Base-by-base conservation (phyloP, 2,888 invertebrate species). In the Mythimna pallens region DNA sequence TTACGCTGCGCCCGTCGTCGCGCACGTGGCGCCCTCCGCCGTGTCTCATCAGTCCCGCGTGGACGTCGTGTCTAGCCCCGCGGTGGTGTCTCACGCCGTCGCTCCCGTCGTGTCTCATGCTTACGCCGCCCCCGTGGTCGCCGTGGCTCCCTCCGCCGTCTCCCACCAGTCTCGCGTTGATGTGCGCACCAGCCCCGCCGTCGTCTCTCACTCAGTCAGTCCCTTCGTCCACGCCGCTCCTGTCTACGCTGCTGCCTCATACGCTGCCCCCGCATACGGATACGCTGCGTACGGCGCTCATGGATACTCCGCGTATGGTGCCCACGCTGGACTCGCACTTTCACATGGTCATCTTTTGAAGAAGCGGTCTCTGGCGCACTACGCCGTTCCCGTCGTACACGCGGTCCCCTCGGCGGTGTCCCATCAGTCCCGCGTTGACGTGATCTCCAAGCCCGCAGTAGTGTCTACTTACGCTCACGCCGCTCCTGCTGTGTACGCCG, bases 141-240 rank as follows among this genome's bases (percentile, higher is more conserved):
- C 88, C 61, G 82, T 89, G 58, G 94, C 95, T 66, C 93, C 96
- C 43, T 88, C 96, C 52, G 94, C 94, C 65, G 96, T 96, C 30
- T 96, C 96, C 25, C 96, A 95, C 89, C 96, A 97, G 87, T 96
- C 97, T 86, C 95, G 96, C 67, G 92, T 94, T 8, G 94, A 95
- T 78, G 89, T 91, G 61, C 92, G 90, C 84, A 82, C 87, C 81
- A 92, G 91, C 83, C 91, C 91, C 66, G 91, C 92, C n/a, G 81
- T 92, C 22, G 86, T 91, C 59, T 76, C 90, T 64, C 91, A 92
- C 76, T 85, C 88, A 64, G 73, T 81, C 25, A 85, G 88, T 67
- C 90, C 88, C 34, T 70, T 88, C 5, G 86, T 85, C 30, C 88
- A 90, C 84, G 93, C 89, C 89, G 80, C 83, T 34, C 94, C 88